phyloP scores from a whole-genome alignment of 1,140 invertebrate species.

The Drosophila jambulina region DNA sequence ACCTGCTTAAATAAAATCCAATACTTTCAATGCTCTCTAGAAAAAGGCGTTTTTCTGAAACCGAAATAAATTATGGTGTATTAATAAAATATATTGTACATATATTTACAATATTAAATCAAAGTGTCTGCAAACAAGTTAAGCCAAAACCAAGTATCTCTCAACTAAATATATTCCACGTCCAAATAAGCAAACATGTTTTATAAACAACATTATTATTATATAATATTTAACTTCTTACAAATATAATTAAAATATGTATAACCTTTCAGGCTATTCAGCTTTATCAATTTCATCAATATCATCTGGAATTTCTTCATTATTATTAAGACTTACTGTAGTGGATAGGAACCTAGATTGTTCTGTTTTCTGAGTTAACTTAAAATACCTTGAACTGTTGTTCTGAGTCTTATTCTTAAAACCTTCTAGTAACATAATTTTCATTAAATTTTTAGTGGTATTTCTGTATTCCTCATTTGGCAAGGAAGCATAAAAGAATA shows the following conservation, averaged over 20 bases:
- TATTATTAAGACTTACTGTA: background rate
- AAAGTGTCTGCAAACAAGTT: too few relatives aligned
- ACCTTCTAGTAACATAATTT: background rate
- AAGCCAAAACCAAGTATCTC: too few relatives aligned
- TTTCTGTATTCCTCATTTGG: background rate
- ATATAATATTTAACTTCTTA: background rate
- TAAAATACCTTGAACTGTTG: background rate
- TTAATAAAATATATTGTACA: too few relatives aligned
- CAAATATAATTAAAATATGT: background rate
- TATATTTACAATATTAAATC: too few relatives aligned
- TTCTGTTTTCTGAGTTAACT: background rate
- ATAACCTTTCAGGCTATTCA: background rate
- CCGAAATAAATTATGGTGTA: too few relatives aligned
- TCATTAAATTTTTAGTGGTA: background rate
- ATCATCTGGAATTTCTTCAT: background rate
- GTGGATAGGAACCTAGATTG: background rate
- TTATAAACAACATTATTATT: background rate
- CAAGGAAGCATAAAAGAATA: conserved; percentile 15
- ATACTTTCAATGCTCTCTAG: conserved; percentile 33
- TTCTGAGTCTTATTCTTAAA: background rate
- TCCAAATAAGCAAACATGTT: background rate
- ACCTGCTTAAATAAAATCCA: background rate
- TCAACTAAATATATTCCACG: background rate
- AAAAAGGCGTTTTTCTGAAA: background rate
- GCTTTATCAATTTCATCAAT: background rate